phyloP scores from a whole-genome alignment of 1,140 invertebrate genomes.

The Eubasilissa regina region DNA sequence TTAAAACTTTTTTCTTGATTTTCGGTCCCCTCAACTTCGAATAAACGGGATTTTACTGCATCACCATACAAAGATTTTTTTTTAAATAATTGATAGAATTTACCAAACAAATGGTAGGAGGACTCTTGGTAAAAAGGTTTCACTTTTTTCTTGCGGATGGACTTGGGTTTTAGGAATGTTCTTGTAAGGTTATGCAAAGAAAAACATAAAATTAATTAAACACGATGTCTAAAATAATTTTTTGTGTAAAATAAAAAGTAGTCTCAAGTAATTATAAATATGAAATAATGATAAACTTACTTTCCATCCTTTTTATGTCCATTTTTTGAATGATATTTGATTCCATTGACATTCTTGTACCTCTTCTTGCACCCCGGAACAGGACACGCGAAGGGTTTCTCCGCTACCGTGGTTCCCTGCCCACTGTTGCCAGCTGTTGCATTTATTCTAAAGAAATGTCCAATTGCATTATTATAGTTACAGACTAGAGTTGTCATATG shows the following conservation, averaged over 20 bases:
- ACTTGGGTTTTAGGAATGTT: constrained; percentile 32
- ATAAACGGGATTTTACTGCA: background rate
- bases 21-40: no score
- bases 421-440: constrained; percentile 1
- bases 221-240: background rate
- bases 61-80: background rate
- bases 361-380: constrained; percentile 89
- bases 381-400: constrained; percentile 87
- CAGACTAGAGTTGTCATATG: no score
- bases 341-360: constrained; percentile 91
- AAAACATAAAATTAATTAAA: constrained; percentile 24
- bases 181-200: constrained; percentile 21
- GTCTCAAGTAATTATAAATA: no score
- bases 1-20: no score
- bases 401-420: constrained; percentile 70
- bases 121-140: constrained; percentile 28
- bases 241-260: no score
- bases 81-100: constrained; percentile 10
- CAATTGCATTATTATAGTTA: no score
- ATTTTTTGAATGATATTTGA: constrained; percentile 90
- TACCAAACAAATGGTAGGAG: constrained; percentile 21
- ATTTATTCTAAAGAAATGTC: background rate
- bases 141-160: constrained; percentile 42
- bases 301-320: constrained; percentile 87
- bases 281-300: constrained; percentile 70